phyloP scores from a whole-genome alignment of 2,113 vertebrate species.

The Aviceda subcristata region DNA sequence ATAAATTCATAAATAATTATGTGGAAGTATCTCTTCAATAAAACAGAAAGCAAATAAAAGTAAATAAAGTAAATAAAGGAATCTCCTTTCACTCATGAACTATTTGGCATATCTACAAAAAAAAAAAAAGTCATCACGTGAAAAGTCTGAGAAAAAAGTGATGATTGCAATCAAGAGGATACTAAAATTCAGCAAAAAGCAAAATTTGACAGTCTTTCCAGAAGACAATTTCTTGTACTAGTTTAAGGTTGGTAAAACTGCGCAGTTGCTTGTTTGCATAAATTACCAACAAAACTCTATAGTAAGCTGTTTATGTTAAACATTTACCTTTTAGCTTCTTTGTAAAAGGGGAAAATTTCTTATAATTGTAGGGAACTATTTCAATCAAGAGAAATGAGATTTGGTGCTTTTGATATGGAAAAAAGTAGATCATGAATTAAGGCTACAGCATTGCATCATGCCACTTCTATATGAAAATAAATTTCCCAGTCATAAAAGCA shows the following conservation, averaged over 20 bases:
- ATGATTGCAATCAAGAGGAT: not conserved
- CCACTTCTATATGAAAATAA: not conserved
- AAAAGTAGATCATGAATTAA: not conserved
- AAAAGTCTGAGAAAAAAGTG: not conserved
- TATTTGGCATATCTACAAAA: not conserved
- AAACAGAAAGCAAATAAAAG: not conserved
- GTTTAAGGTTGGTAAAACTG: not conserved
- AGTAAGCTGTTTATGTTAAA: not conserved
- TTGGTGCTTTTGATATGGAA: not conserved
- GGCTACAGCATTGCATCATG: not conserved
- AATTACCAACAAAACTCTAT: not conserved
- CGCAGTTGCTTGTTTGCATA: not conserved
- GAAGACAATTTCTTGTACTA: not conserved
- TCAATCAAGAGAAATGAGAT: not conserved
- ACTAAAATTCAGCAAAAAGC: not conserved
- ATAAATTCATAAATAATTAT: not conserved
- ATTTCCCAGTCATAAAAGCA: not conserved
- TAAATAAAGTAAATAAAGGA: not conserved
- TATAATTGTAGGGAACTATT: not conserved
- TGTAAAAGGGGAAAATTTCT: not conserved
- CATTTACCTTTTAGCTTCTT: not conserved
- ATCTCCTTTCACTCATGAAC: not conserved
- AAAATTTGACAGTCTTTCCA: not conserved
- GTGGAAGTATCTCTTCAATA: not conserved
- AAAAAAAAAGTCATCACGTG: not conserved